Evolutionary conservation across 2,888 invertebrate genomes (phyloP).

Genomic region (Abscondita cerata): DNA sequence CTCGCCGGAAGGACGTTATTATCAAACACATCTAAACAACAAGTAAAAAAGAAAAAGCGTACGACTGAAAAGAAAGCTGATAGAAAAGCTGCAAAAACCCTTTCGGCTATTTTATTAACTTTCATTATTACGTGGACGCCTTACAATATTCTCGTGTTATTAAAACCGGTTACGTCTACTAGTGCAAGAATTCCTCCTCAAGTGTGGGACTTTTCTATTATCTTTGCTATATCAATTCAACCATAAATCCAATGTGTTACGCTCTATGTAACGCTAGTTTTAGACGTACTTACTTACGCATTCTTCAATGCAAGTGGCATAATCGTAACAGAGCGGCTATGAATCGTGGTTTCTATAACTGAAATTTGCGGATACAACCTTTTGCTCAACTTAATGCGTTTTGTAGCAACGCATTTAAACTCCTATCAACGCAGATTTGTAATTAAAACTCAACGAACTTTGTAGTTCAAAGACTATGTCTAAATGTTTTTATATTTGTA

Average conservation of each 20-base stretch:
- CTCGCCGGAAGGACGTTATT: slow-evolving; percentile 60
- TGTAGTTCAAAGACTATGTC: slow-evolving; percentile 44
- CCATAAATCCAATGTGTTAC: slow-evolving; percentile 98
- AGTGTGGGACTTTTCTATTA: slow-evolving; percentile 97
- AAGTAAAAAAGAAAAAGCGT: slow-evolving; percentile 86
- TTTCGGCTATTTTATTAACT: slow-evolving; percentile 94
- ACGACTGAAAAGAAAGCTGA: slow-evolving; percentile 95
- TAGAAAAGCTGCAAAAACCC: slow-evolving; percentile 96
- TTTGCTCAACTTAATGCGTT: not conserved
- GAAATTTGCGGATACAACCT: slow-evolving; percentile 44
- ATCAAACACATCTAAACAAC: slow-evolving; percentile 60
- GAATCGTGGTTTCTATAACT: slow-evolving; percentile 83
- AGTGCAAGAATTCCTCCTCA: slow-evolving; percentile 82
- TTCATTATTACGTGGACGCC: slow-evolving; percentile 99
- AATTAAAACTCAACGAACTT: slow-evolving; percentile 27
- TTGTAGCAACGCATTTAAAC: slow-evolving; percentile 9
- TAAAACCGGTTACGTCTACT: slow-evolving; percentile 86
- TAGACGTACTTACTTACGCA: slow-evolving; percentile 93
- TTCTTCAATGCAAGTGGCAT: slow-evolving; percentile 96
- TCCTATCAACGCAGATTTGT: too few relatives aligned
- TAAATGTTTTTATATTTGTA: slow-evolving; percentile 57
- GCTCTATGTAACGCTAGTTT: slow-evolving; percentile 98
- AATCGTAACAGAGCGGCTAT: slow-evolving; percentile 85
- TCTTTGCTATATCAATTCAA: slow-evolving; percentile 98
- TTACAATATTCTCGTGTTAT: slow-evolving; percentile 90